Base-by-base conservation (phyloP, 2,113 vertebrate genomes). In the Aspiorhynchus laticeps region DNA sequence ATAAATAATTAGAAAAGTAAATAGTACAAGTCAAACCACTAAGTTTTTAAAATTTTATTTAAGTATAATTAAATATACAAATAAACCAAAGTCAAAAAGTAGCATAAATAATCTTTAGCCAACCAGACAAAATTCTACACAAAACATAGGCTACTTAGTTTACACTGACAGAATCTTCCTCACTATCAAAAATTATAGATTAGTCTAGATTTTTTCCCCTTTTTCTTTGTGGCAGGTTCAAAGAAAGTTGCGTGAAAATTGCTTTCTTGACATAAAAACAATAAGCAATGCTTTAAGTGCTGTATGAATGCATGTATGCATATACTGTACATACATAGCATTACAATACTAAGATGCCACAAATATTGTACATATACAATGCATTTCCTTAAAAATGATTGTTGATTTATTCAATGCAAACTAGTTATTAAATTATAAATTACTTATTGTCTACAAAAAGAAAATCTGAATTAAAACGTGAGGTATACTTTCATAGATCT, bases 1-100 rank as follows among this genome's bases (percentile, higher is more conserved):
- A 80, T 59, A 61, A 80, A 26, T 80, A 17, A 80, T 80, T 10
- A 43, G 9, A 81, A 63, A 43, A 43, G 14, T 43, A 28, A 43
- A 41, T 9, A 36, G 38, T 28, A 41, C 9, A 7, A 80, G 7
- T 41, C 31, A 41, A 80, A 41, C 56, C 53, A 38, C 31, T 43
- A 65, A 26, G 24, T n/a, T n/a, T n/a, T n/a, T n/a, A n/a, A n/a
- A n/a, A n/a, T n/a, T n/a, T n/a, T n/a, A 61, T n/a, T 38, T n/a
- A 79, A 28, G 36, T 59, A 79, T 79, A 59, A 80, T 36, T 31
- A 78, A 24, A 80, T 36, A 53, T 38, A 36, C 2, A 24, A 59
- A 33, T 36, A 56, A 36, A 24, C 48, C 48, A 14, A 33, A 19
- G 15, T 78, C 48, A 36, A 36, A 17, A 69, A 36, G 7, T 71